Percentiles rank a stretch among this genome's conserved stretches.
Conservation (phyloP, 2,797 vertebrate species). For the Nasua narica region DNA sequence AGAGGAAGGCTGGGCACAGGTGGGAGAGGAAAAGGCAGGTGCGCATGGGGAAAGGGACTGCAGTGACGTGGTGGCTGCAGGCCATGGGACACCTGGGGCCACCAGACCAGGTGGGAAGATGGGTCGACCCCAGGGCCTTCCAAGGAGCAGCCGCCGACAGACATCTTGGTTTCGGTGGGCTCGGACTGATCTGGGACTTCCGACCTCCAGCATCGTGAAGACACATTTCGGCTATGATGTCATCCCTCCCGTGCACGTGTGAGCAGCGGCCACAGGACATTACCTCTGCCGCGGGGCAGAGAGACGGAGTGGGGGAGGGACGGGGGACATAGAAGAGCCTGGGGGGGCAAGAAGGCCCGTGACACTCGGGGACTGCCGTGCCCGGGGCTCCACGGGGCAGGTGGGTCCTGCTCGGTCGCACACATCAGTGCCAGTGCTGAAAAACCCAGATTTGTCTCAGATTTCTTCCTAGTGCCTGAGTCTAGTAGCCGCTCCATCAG, state of each 20-base stretch:
- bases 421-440: not conserved
- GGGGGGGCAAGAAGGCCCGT: not conserved
- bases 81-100: not conserved
- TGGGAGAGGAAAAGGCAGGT: not conserved
- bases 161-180: rapidly evolving
- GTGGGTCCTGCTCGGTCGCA: not conserved
- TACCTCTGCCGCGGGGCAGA: rapidly evolving
- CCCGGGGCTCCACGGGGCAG: not conserved
- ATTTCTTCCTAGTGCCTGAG: constrained; percentile 63
- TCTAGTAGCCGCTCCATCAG: constrained; percentile 61
- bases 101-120: not conserved
- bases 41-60: not conserved
- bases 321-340: not conserved
- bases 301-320: not conserved
- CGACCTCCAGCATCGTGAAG: not conserved
- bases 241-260: not conserved
- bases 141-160: rapidly evolving
- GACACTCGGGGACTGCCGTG: too few species aligned
- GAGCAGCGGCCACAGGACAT: rapidly evolving
- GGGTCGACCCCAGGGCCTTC: not conserved
- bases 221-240: not conserved
- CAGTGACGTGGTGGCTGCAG: rapidly evolving
- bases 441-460: constrained; percentile 59
- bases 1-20: too few species aligned
- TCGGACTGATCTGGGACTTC: not conserved